Evolutionary conservation across 2,888 invertebrate species (phyloP).

Genomic region (Vanessa cardui): DNA sequence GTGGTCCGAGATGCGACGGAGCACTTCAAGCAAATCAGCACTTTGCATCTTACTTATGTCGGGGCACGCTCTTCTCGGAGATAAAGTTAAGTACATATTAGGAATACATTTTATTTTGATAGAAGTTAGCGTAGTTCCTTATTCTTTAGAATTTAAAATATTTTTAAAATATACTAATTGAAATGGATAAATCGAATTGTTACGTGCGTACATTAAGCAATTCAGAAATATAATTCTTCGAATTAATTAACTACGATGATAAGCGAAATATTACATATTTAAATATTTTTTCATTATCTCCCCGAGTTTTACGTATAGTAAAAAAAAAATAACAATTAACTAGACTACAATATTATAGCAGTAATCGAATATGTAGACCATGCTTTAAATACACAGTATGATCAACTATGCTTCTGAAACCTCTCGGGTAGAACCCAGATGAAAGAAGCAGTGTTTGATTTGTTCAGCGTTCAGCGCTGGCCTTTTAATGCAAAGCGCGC

Average conservation of each 20-base stretch:
- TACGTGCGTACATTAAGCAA: no score
- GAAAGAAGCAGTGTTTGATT: conserved; percentile 2
- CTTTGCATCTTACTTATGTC: conserved; percentile 10
- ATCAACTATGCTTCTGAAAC: neutral
- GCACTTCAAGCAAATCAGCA: conserved; percentile 1
- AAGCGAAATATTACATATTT: no score
- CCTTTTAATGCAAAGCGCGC: conserved; percentile 8
- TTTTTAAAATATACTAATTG: no score
- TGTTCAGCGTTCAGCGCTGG: conserved; percentile 6
- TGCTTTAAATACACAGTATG: conserved; percentile 2
- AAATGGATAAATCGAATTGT: no score
- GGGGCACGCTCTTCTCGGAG: neutral
- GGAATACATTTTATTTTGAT: no score
- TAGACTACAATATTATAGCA: neutral
- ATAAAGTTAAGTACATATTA: conserved; percentile 1
- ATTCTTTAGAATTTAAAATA: no score
- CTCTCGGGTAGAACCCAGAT: neutral
- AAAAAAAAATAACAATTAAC: no score
- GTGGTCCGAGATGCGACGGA: conserved; percentile 1
- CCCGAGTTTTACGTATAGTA: no score
- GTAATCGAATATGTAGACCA: neutral
- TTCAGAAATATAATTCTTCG: no score
- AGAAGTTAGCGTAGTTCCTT: no score
- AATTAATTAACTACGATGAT: no score
- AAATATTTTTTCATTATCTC: no score